Evolutionary conservation across 2,113 vertebrate genomes (phyloP), one percentile per base, ranked within the genome.

Genomic region (Catharus fuscescens): DNA sequence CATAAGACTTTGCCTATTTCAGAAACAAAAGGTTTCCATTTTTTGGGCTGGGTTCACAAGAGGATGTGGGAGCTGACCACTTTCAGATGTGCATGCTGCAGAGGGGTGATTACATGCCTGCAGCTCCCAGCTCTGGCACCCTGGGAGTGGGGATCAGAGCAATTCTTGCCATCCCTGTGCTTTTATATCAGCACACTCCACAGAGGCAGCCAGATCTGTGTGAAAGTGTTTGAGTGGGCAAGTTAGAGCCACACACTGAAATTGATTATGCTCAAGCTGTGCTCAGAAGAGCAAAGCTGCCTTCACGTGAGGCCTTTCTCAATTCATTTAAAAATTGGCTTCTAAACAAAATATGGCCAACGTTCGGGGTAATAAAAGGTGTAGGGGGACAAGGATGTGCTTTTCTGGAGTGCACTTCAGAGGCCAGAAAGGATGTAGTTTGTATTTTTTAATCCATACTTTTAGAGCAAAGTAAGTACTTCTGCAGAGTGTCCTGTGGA

Each of bases 1-100:
- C 18, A 5, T 1, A 20, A 80, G 57, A 50, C 36, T 64, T 82
- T 86, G 71, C 26, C 62, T 88, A 36, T 66, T 93, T 90, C 88
- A 88, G 88, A 90, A 95, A 96, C 71, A 95, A 96, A 97, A 92
- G 45, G 18, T 80, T 96, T 93, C 82, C 59, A 77, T 61, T 82
- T 94, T 92, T 92, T 26, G 24, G 71, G 40, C 45, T 82, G 62
- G 59, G 65, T 82, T 88, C 90, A 90, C 62, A 77, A 16, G 88
- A 80, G 79, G 64, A 86, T 94, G 91, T 94, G 62, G 54, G 74
- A 94, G 62, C 78, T 95, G 93, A 85, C 89, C 42, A 0, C 66
- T 90, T 95, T 94, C 93, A 95, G 90, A 95, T 96, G 87, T 90
- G 80, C 20, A 5, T 0, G 4, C 59, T 90, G 74, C 12, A 53